Base-by-base conservation (phyloP, 2,113 vertebrate genomes). In the Heterochromis multidens region DNA sequence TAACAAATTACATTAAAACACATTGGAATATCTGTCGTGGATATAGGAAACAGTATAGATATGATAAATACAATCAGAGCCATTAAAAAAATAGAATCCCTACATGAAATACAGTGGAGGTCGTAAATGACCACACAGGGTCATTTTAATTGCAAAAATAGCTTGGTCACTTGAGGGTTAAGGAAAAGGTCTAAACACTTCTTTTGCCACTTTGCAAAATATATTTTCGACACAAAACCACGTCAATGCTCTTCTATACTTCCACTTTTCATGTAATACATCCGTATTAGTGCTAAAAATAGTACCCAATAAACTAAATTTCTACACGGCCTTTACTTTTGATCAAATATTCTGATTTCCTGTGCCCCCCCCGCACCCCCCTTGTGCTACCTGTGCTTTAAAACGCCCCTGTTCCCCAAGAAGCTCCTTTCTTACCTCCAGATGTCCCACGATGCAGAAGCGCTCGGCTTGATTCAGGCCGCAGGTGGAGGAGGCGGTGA, bases 401-500 rank as follows among this genome's bases (percentile, higher is more conserved):
- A 72, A 72, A 46, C 29, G 19, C 21, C 46, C 46, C 16, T 49
- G 16, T 17, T 6, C 16, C 46, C 46, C 9, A 4, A 79, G 13
- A 10, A n/a, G n/a, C 7, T 37, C 1, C 4, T 49, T 35, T 65
- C 85, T 79, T 93, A 99, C 98, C 97, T 98, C 96, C 85, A 98
- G 96, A 84, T 97, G 97, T 90, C 97, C 97, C 19, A 99, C 96
- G 25, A 98, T 98, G 91, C 98, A 99, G 94, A 97, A 99, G 7
- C 89, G 95, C 81, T 98, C 96, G 0, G 97, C 96, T 4, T 88
- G 79, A 17, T 94, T 46, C n/a, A 97, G 93, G 74, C 98, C 98
- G 59, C 98, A 99, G 52, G 98, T 99, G 86, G 98, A 99, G 56
- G 97, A 96, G 86, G 95, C 96, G 2, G 72, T 91, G 3, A 99